These are phyloP conservation scores for Eutolmus rufibarbis DNA, from an alignment of 2,888 invertebrate genomes.

Conservation along the genomic window DNA sequence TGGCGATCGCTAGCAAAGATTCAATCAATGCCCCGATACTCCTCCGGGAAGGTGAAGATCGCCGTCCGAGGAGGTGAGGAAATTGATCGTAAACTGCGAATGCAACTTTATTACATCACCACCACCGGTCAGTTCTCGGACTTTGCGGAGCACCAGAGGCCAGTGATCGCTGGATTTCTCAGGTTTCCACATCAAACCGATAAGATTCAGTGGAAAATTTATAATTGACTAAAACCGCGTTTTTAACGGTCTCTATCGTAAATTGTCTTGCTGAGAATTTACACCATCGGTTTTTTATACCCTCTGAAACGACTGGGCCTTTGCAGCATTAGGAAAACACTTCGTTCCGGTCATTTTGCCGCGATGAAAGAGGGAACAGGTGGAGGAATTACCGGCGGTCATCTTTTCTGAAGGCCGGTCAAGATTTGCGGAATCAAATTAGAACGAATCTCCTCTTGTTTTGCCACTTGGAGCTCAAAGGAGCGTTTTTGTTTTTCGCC, in stretches of 20 bases:
- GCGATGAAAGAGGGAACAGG: background rate
- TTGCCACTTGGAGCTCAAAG: background rate
- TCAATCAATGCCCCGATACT: background rate
- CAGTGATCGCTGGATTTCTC: conserved; percentile 6
- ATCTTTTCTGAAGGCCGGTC: background rate
- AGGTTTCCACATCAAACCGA: background rate
- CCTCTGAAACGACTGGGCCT: background rate
- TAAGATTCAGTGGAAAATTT: background rate
- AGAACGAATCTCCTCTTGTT: background rate
- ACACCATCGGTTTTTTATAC: background rate
- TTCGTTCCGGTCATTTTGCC: background rate
- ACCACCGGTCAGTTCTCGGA: background rate
- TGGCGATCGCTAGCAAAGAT: background rate
- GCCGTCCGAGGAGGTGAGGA: background rate
- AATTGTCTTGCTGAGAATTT: background rate
- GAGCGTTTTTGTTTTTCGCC: background rate
- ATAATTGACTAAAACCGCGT: background rate
- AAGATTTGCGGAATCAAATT: background rate
- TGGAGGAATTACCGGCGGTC: background rate
- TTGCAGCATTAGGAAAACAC: background rate
- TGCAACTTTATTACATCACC: conserved; percentile 23
- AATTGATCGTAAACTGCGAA: conserved; percentile 12
- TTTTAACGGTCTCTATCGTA: conserved; percentile 8
- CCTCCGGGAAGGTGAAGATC: background rate
- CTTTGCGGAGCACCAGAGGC: background rate